Base-by-base conservation (phyloP, 2,797 vertebrate species). In the Xenentodon cancila region DNA sequence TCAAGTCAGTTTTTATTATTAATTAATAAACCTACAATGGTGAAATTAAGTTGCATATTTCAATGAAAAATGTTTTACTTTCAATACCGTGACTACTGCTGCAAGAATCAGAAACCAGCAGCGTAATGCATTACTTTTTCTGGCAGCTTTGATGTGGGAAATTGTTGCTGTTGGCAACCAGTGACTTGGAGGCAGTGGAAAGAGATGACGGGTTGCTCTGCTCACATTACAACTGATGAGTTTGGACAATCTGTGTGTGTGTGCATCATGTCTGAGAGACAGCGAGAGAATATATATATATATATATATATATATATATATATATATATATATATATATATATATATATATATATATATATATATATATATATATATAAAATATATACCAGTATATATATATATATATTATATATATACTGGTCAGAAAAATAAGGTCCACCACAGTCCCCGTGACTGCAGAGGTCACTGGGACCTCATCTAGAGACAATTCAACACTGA, bases 101-200 rank as follows among this genome's bases (percentile, higher is more conserved):
- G 34, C n/a, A 44, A 18, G 37, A 71, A 18, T 68, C 60, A 59
- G 74, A 53, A 32, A 45, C 51, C 67, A 62, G 53, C 52, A 59
- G 37, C 0, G 9, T 68, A 68, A 77, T 69, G 64, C 58, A 81
- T 85, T 46, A 65, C 54, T 74, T 71, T 66, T 54, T 54, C 55
- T 55, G 47, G 48, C 53, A 12, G 73, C 71, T 67, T 53, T 66
- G 37, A 68, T 59, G 55, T 75, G 52, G 53, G 53, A 47, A 70
- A 59, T 52, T 59, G 80, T 86, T 86, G 78, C 85, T 64, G 64
- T 56, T 32, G 55, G 82, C 84, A 81, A 86, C 77, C 56, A 60
- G 64, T 54, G 7, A 42, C 58, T 80, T 48, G 59, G 64, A 69
- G 53, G 61, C 48, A 63, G 58, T 49, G 58, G 40, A 8, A 46